Evolutionary conservation across 2,113 vertebrate species (phyloP).

Genomic region (Ochotona princeps): DNA sequence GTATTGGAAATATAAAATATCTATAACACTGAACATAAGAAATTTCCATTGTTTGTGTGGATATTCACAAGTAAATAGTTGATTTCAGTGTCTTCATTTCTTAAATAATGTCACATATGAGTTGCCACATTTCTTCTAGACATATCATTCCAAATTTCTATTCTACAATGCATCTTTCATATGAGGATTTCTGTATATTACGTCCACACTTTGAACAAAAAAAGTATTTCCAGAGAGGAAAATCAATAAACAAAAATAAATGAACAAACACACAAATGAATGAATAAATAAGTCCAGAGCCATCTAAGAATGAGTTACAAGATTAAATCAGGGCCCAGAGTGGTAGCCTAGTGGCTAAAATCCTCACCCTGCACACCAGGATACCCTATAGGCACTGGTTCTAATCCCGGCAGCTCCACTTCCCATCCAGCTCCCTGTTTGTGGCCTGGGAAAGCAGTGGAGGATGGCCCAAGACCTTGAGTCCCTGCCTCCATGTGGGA

Average conservation of each 20-base stretch:
- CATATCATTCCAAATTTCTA: not conserved
- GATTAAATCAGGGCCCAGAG: not conserved
- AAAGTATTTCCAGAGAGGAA: not conserved
- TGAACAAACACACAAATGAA: too few relatives aligned
- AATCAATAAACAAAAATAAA: not conserved
- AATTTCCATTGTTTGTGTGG: not conserved
- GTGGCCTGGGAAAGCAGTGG: too few relatives aligned
- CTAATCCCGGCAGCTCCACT: too few relatives aligned
- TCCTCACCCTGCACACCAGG: too few relatives aligned
- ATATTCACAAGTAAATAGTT: not conserved
- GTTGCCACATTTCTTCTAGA: not conserved
- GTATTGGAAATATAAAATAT: not conserved
- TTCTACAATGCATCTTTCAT: not conserved
- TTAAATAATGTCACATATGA: not conserved
- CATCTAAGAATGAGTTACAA: not conserved
- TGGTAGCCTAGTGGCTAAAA: too few relatives aligned
- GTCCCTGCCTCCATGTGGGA: too few relatives aligned
- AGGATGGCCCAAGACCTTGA: too few relatives aligned
- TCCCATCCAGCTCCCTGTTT: too few relatives aligned
- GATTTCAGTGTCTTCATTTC: not conserved
- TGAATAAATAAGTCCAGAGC: not conserved
- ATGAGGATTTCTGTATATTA: not conserved
- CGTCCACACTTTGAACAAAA: not conserved
- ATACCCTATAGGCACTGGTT: too few relatives aligned
- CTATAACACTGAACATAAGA: not conserved